A percentile compares a stretch with the other conserved stretches of the same genome.
Evolutionary conservation across 2,888 invertebrate genomes (phyloP).

Genomic region (Galerucella nymphaeae): DNA sequence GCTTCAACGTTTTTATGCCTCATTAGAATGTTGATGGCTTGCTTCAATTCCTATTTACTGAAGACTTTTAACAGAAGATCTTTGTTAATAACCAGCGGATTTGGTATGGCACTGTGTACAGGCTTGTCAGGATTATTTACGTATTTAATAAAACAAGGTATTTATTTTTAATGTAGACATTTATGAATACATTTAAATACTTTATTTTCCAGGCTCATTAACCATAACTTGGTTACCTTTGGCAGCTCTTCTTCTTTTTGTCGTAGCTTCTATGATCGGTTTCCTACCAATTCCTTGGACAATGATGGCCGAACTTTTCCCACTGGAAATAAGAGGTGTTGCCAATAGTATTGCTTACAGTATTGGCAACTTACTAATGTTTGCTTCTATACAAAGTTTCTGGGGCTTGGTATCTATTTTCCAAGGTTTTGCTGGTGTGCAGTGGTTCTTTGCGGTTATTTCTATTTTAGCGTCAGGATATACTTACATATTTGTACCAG

Average conservation of each 20-base stretch:
- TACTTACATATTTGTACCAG: conserved; percentile 66
- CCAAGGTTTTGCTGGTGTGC: conserved; percentile 67
- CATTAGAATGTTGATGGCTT: conserved; percentile 70
- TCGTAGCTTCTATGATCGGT: conserved; percentile 71
- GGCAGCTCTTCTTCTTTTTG: conserved; percentile 67
- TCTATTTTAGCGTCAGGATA: conserved; percentile 63
- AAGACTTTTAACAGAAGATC: conserved; percentile 68
- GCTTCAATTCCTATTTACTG: conserved; percentile 69
- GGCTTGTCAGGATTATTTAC: conserved; percentile 69
- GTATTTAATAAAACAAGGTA: conserved; percentile 64
- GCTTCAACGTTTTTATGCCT: conserved; percentile 70
- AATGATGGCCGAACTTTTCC: conserved; percentile 74
- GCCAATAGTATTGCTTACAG: conserved; percentile 71
- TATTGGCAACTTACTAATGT: conserved; percentile 71
- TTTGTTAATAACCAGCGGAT: conserved; percentile 67
- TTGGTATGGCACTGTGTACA: conserved; percentile 71
- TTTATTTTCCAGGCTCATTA: conserved; percentile 53
- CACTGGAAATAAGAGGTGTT: conserved; percentile 70
- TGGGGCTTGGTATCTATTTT: conserved; percentile 56
- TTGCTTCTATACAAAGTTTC: conserved; percentile 69
- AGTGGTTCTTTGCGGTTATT: conserved; percentile 69
- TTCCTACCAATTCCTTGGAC: conserved; percentile 73
- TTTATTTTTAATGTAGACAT: no score
- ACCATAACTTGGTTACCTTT: conserved; percentile 66
- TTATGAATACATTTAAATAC: neutral